Evolutionary conservation across 1,140 invertebrate species (phyloP).

Genomic region (Papilio aristodemus): DNA sequence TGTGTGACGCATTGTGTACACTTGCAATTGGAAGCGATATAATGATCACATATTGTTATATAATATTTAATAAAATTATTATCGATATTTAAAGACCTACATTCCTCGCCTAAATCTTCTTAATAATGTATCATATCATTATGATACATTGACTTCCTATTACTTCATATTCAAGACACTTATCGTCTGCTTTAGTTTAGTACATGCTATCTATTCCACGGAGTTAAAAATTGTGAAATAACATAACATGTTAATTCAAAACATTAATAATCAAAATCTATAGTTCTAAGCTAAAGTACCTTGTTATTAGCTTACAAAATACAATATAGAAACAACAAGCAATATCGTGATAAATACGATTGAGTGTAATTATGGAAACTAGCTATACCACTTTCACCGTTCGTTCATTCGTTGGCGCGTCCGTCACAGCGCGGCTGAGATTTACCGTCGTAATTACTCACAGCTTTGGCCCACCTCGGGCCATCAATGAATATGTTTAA

Average conservation of each 20-base stretch:
- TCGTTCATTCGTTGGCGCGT: constrained; percentile 14
- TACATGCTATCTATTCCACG: too few species aligned
- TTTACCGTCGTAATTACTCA: constrained; percentile 29
- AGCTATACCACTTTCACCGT: constrained; percentile 41
- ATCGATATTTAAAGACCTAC: neutral
- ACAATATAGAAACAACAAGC: constrained; percentile 14
- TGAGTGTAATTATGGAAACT: constrained; percentile 33
- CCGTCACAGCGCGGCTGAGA: neutral
- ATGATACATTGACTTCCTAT: too few species aligned
- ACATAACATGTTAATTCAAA: too few species aligned
- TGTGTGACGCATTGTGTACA: constrained; percentile 18
- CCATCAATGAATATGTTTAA: constrained; percentile 32
- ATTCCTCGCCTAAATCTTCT: too few species aligned
- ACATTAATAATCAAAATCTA: too few species aligned
- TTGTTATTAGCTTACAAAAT: neutral
- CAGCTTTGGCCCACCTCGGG: constrained; percentile 7
- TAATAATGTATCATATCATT: too few species aligned
- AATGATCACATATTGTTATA: neutral
- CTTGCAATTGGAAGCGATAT: neutral
- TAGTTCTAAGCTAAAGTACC: neutral
- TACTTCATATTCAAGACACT: too few species aligned
- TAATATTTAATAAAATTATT: neutral
- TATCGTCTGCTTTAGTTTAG: too few species aligned
- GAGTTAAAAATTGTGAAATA: too few species aligned
- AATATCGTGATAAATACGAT: constrained; percentile 33